Evolutionary conservation across 2,797 vertebrate genomes (phyloP), one percentile per base, ranked within the genome.

Genomic region (Rallus crepitans): DNA sequence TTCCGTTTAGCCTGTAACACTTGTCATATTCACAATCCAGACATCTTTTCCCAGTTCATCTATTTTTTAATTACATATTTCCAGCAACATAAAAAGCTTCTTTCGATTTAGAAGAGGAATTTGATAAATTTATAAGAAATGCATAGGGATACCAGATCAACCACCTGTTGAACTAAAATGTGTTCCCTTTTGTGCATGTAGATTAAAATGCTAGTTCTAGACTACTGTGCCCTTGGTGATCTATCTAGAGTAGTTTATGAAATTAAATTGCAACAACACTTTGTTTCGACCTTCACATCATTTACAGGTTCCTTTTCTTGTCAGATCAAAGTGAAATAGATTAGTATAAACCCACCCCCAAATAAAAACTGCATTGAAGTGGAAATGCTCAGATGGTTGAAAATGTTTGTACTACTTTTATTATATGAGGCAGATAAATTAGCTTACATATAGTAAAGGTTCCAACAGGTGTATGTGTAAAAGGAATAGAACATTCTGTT

Each of bases 401-500:
- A 86, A 70, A 56, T 45, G 11, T 7, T 81, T 63, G 3, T 28
- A 35, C 12, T 6, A 30, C 7, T 78, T 76, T 52, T 39, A 25
- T 30, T 17, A 53, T 28, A 52, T 11, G 13, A 85, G 42, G 25
- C 89, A 89, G 47, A 83, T 59, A 96, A 90, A 76, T 80, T 65
- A 87, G 16, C 76, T 92, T 89, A 17, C 64, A 81, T 83, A 48
- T 87, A 83, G 45, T 76, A 23, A 55, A n/a, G 12, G 37, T 96
- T 96, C 48, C 79, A 93, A 80, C 30, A 66, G 6, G 3, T 72
- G 30, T 15, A 59, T 31, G 19, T 86, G 66, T 89, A 90, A 89
- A 91, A 91, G 75, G 10, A 81, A 45, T 33, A 80, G 30, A 68
- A 60, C 77, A 82, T 76, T 96, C 70, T 79, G 60, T 92, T 95